phyloP scores from a whole-genome alignment of 2,888 invertebrate species.

The Unio pictorum region DNA sequence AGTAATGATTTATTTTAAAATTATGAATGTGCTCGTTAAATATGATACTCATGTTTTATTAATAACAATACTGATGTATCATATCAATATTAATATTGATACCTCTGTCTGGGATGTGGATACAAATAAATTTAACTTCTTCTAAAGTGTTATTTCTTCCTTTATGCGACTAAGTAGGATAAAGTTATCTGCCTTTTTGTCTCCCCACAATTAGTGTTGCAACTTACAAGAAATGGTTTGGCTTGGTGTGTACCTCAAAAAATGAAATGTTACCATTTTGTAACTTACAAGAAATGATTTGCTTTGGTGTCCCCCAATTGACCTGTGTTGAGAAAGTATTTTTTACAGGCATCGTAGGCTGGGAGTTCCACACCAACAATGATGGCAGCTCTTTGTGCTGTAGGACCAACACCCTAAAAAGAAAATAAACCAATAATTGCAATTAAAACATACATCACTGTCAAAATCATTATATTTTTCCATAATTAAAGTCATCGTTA shows the following conservation, averaged over 20 bases:
- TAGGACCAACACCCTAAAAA: constrained; percentile 88
- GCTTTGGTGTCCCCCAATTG: constrained; percentile 84
- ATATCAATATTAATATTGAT: too few species aligned
- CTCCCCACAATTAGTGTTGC: constrained; percentile 73
- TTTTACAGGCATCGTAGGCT: constrained; percentile 92
- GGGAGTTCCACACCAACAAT: constrained; percentile 96
- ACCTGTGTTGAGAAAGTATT: constrained; percentile 76
- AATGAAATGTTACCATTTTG: constrained; percentile 2
- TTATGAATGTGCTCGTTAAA: too few species aligned
- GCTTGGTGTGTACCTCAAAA: constrained; percentile 80
- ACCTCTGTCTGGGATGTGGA: too few species aligned
- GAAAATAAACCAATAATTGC: background rate
- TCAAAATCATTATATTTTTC: too few species aligned
- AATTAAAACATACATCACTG: background rate
- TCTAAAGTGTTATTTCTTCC: too few species aligned
- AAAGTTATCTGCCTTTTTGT: constrained; percentile 86
- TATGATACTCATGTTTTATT: too few species aligned
- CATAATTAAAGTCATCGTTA: too few species aligned
- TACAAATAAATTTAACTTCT: too few species aligned
- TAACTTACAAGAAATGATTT: constrained; percentile 88
- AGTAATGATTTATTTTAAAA: too few species aligned
- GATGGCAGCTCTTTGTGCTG: constrained; percentile 92
- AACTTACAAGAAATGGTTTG: constrained; percentile 89
- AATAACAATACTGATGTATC: too few species aligned
- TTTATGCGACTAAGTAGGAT: too few species aligned